These are phyloP conservation scores for Nephrotoma appendiculata DNA, from an alignment of 2,888 invertebrate species.

Conservation along the genomic window DNA sequence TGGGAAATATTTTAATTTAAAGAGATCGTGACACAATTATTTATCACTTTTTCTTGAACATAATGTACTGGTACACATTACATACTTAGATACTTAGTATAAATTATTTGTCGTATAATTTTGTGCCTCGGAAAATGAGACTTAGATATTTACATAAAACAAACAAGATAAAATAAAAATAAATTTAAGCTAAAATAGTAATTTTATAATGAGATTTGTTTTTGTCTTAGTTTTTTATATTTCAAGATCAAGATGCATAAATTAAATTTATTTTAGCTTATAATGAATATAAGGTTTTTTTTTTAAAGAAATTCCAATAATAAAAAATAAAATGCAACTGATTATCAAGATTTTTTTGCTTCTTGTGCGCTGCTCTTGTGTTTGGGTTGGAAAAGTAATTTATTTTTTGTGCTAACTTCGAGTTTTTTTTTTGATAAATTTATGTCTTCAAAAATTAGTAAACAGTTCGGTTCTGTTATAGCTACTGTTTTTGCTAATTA, in stretches of 20 bases:
- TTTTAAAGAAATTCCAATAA: not conserved
- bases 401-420: not conserved
- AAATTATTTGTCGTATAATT: not conserved
- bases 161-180: not conserved
- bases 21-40: constrained; percentile 6
- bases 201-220: not conserved
- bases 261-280: not conserved
- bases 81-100: not conserved
- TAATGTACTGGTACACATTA: not conserved
- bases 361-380: not conserved
- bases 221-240: not conserved
- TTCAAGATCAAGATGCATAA: not conserved
- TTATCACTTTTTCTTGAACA: not conserved
- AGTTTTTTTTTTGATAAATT: not conserved
- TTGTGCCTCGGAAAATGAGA: not conserved
- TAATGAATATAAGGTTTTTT: not conserved
- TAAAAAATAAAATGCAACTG: not conserved
- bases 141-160: not conserved
- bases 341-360: not conserved
- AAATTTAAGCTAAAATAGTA: not conserved
- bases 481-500: constrained; percentile 31
- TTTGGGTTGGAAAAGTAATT: not conserved
- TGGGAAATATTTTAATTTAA: constrained; percentile 6
- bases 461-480: constrained; percentile 29
- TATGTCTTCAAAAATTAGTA: constrained; percentile 21